These are phyloP conservation scores for Meandrusa payeni DNA, from an alignment of 2,888 invertebrate genomes.

Conservation along the genomic window DNA sequence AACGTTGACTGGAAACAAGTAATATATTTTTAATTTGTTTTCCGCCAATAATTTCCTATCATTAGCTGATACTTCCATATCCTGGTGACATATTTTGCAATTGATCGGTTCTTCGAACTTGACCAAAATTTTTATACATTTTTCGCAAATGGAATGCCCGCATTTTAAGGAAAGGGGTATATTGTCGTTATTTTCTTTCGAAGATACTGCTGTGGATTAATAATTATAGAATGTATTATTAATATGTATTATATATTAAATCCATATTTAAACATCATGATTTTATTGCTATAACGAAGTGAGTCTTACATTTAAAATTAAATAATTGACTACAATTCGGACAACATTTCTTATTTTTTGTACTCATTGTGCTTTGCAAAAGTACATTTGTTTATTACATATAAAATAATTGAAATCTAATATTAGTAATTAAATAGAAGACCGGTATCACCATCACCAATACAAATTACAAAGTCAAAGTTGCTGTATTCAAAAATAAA, in stretches of 20 bases:
- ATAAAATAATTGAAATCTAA: no score
- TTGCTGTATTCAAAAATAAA: no score
- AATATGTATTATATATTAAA: neutral
- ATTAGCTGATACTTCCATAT: slow-evolving; percentile 42
- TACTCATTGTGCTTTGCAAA: slow-evolving; percentile 44
- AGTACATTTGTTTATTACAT: neutral
- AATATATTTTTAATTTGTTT: slow-evolving; percentile 44
- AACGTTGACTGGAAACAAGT: slow-evolving; percentile 59
- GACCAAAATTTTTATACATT: slow-evolving; percentile 72
- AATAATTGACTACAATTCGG: slow-evolving; percentile 68
- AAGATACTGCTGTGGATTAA: slow-evolving; percentile 37
- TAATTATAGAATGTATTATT: no score
- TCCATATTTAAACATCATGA: no score
- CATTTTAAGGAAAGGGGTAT: slow-evolving; percentile 83
- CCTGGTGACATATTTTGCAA: slow-evolving; percentile 70
- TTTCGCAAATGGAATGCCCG: slow-evolving; percentile 85
- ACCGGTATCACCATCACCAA: no score
- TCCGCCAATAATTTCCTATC: slow-evolving; percentile 38
- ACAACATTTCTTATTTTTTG: slow-evolving; percentile 53
- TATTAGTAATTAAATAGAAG: no score
- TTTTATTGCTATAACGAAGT: no score
- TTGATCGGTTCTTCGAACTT: slow-evolving; percentile 62
- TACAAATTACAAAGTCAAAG: no score
- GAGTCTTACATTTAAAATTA: slow-evolving; percentile 53
- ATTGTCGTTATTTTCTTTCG: slow-evolving; percentile 41